Evolutionary conservation across 1,140 invertebrate genomes (phyloP).

Genomic region (Temnothorax nylanderi): DNA sequence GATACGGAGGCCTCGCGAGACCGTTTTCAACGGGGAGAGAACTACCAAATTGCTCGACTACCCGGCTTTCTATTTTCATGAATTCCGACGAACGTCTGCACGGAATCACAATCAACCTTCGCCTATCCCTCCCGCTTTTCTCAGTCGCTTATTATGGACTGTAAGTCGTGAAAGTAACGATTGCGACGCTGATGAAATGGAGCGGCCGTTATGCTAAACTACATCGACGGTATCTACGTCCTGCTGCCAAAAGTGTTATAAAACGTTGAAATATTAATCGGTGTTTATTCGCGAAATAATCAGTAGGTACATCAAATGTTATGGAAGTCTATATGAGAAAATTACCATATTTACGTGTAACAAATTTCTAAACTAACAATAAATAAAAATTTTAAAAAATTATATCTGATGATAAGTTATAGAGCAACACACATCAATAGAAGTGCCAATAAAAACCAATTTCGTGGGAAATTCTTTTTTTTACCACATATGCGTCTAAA

Average conservation of each 20-base stretch:
- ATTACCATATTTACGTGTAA: background rate
- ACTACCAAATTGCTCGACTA: slow-evolving; percentile 71
- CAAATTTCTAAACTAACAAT: background rate
- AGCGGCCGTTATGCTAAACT: slow-evolving; percentile 34
- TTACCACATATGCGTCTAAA: background rate
- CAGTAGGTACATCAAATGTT: background rate
- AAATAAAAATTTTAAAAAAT: background rate
- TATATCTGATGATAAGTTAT: background rate
- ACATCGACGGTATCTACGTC: background rate
- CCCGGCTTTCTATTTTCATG: slow-evolving; percentile 70
- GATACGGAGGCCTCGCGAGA: slow-evolving; percentile 69
- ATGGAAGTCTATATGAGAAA: background rate
- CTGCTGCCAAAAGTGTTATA: background rate
- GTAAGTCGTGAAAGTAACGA: slow-evolving; percentile 55
- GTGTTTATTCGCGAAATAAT: slow-evolving; percentile 14
- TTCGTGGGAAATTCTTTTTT: background rate
- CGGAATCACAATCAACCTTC: slow-evolving; percentile 72
- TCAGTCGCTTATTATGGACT: slow-evolving; percentile 53
- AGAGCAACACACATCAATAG: background rate
- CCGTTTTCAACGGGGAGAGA: slow-evolving; percentile 63
- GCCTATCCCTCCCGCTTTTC: background rate
- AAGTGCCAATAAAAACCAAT: background rate
- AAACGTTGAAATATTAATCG: slow-evolving; percentile 23
- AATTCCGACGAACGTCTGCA: slow-evolving; percentile 70
- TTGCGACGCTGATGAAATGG: slow-evolving; percentile 53